phyloP scores from a whole-genome alignment of 1,140 invertebrate species.

The Apis mellifera region DNA sequence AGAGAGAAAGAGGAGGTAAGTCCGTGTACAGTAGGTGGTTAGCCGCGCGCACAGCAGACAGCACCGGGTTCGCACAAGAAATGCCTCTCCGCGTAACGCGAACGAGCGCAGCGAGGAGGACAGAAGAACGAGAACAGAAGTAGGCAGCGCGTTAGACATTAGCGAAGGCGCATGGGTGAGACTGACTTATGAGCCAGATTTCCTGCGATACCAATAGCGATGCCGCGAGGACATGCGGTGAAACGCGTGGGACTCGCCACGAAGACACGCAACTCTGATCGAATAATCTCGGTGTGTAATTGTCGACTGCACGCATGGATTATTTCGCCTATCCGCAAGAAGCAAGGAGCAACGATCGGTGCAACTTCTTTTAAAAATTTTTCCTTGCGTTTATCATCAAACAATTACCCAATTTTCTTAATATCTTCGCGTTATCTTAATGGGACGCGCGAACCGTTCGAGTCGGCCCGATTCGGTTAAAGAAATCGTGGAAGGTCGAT shows the following conservation, averaged over 20 bases:
- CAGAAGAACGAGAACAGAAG: slow-evolving; percentile 30
- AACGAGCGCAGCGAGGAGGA: slow-evolving; percentile 27
- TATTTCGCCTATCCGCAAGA: neutral
- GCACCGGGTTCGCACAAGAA: slow-evolving; percentile 31
- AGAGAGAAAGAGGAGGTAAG: neutral
- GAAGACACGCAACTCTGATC: slow-evolving; percentile 37
- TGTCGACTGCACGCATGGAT: slow-evolving; percentile 4
- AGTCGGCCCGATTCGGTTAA: too few species aligned
- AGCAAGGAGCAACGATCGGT: neutral
- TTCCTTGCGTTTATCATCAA: too few species aligned
- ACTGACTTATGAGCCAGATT: slow-evolving; percentile 66
- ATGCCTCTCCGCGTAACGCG: neutral
- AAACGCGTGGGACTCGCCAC: slow-evolving; percentile 53
- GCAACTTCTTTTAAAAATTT: too few species aligned
- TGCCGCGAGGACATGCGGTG: slow-evolving; percentile 55
- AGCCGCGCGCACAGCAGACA: slow-evolving; percentile 5
- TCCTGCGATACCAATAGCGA: slow-evolving; percentile 51
- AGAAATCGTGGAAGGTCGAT: neutral
- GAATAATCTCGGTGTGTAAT: slow-evolving; percentile 23
- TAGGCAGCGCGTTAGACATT: slow-evolving; percentile 52
- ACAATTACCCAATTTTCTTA: too few species aligned
- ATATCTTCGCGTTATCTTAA: too few species aligned
- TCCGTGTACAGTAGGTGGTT: neutral
- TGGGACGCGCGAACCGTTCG: too few species aligned
- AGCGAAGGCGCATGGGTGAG: slow-evolving; percentile 58